Conservation (phyloP, 2,113 vertebrate genomes). For the Catharus minimus region DNA sequence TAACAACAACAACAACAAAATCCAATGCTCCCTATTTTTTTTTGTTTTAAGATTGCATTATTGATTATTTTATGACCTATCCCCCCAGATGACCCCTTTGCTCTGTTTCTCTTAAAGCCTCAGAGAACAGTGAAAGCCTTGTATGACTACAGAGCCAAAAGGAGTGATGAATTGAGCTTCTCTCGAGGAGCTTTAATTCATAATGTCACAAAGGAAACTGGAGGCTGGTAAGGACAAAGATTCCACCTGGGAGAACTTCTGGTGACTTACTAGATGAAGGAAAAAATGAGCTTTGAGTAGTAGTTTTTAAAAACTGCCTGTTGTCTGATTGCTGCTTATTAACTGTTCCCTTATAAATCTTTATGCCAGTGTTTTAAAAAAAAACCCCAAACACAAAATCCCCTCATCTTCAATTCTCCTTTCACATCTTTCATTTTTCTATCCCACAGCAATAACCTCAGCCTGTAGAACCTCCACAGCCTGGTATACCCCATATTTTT, state of each 20-base stretch:
- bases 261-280: not conserved
- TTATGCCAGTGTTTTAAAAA: not conserved
- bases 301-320: not conserved
- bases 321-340: not conserved
- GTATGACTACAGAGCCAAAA: slow-evolving; percentile 87
- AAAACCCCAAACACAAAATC: not conserved
- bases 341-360: not conserved
- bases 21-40: not conserved
- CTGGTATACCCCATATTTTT: not conserved
- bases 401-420: not conserved
- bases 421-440: not conserved
- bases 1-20: not conserved
- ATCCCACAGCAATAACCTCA: not conserved
- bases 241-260: not conserved
- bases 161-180: slow-evolving; percentile 88
- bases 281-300: not conserved
- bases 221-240: slow-evolving; percentile 84
- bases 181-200: slow-evolving; percentile 89
- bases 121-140: slow-evolving; percentile 88
- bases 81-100: slow-evolving; percentile 16
- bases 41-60: slow-evolving; percentile 1
- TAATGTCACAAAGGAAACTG: slow-evolving; percentile 86
- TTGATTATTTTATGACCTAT: slow-evolving; percentile 33
- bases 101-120: slow-evolving; percentile 75
- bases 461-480: not conserved